phyloP scores from a whole-genome alignment of 2,888 invertebrate genomes.

The Nezara viridula region DNA sequence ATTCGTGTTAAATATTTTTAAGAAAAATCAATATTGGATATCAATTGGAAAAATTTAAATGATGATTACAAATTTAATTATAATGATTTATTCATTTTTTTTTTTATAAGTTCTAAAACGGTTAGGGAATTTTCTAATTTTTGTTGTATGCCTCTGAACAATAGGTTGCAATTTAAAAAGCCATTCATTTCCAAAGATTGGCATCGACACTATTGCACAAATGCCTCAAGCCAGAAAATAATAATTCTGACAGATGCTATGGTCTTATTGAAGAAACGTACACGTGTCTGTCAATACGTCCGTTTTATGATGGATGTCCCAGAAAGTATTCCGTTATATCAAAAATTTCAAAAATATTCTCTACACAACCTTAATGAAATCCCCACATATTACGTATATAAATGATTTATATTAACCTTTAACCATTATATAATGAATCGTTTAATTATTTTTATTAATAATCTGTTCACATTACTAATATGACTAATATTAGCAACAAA shows the following conservation, averaged over 20 bases:
- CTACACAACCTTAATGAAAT: neutral
- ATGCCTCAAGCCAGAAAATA: neutral
- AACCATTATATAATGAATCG: too few species aligned
- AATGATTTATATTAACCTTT: neutral
- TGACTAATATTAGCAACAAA: neutral
- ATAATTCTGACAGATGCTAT: neutral
- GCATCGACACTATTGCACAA: neutral
- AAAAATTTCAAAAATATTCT: neutral
- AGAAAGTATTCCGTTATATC: neutral
- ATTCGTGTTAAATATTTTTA: too few species aligned
- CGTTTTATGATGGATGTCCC: neutral
- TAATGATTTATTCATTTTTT: too few species aligned
- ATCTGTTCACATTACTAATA: neutral
- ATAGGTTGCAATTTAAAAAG: neutral
- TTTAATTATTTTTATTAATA: too few species aligned
- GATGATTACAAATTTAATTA: too few species aligned
- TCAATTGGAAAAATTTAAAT: too few species aligned
- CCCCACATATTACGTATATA: neutral
- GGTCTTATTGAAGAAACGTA: neutral
- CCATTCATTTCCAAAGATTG: neutral
- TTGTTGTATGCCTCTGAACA: neutral
- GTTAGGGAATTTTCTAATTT: too few species aligned
- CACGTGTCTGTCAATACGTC: neutral
- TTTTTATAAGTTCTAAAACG: too few species aligned
- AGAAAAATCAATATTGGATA: too few species aligned